A percentile compares a stretch with the other conserved stretches of the same genome.
phyloP scores from a whole-genome alignment of 2,888 invertebrate species.

The Octodonta nipae region DNA sequence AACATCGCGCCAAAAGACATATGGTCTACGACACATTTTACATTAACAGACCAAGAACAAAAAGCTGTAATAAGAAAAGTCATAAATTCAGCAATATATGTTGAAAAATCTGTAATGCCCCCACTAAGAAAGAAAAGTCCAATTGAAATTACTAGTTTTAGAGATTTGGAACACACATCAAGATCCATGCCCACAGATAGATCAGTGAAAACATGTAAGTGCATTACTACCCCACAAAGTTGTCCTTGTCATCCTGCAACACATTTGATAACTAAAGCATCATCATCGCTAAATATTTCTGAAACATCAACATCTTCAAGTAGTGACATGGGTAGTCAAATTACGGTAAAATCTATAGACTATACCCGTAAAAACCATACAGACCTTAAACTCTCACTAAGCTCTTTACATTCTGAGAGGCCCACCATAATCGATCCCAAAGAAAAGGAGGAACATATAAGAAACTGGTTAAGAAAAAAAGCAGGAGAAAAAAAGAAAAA shows the following conservation, averaged over 20 bases:
- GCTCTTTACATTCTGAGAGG: conserved; percentile 12
- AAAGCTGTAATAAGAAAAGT: conserved; percentile 32
- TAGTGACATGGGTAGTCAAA: conserved; percentile 12
- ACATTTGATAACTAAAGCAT: conserved; percentile 4
- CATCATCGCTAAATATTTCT: conserved; percentile 6
- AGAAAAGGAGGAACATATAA: conserved; percentile 18
- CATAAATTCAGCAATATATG: conserved; percentile 48
- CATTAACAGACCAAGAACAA: too few species aligned
- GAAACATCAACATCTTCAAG: conserved; percentile 9
- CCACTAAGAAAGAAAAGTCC: conserved; percentile 20
- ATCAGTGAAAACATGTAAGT: conserved; percentile 22
- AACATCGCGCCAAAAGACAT: neutral
- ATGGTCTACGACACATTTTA: conserved; percentile 3
- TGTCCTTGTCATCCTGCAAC: conserved; percentile 19
- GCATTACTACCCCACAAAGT: conserved; percentile 18
- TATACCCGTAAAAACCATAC: conserved; percentile 7
- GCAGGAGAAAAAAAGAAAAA: conserved; percentile 25
- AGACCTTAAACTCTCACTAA: conserved; percentile 14
- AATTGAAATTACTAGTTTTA: conserved; percentile 12
- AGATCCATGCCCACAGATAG: conserved; percentile 5
- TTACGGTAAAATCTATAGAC: conserved; percentile 14
- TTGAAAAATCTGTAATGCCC: conserved; percentile 36
- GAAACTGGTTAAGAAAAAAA: conserved; percentile 37
- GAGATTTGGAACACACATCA: conserved; percentile 6
- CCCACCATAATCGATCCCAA: conserved; percentile 10